These are phyloP conservation scores for Boloria euphrosyne DNA, from an alignment of 2,888 invertebrate genomes.

Conservation along the genomic window DNA sequence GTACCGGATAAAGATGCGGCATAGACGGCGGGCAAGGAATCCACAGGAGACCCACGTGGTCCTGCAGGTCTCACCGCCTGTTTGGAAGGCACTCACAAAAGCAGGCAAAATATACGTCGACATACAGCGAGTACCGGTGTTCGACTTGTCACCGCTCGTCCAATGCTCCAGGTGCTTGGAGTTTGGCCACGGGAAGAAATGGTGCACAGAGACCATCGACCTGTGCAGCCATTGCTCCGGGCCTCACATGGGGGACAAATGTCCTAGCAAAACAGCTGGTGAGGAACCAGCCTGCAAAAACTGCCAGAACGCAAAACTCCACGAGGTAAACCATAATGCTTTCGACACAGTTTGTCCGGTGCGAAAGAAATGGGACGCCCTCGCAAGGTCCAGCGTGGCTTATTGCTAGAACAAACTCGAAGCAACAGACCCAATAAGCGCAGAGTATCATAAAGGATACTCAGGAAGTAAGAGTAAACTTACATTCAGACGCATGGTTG, in stretches of 20 bases:
- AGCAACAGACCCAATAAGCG: background rate
- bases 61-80: background rate
- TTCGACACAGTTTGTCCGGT: background rate
- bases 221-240: no score
- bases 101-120: background rate
- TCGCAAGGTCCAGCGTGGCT: background rate
- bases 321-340: background rate
- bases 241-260: no score
- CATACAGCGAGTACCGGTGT: background rate
- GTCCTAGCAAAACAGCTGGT: no score
- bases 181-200: no score
- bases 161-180: no score
- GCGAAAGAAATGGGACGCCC: background rate
- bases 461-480: no score
- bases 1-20: background rate
- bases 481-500: background rate
- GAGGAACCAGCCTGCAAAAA: background rate
- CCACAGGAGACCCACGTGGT: background rate
- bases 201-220: no score
- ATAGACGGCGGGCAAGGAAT: background rate
- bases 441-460: background rate
- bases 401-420: background rate
- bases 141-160: no score
- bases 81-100: background rate
- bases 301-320: background rate